Evolutionary conservation across 1,140 invertebrate genomes (phyloP).

Genomic region (Vanessa tameamea): DNA sequence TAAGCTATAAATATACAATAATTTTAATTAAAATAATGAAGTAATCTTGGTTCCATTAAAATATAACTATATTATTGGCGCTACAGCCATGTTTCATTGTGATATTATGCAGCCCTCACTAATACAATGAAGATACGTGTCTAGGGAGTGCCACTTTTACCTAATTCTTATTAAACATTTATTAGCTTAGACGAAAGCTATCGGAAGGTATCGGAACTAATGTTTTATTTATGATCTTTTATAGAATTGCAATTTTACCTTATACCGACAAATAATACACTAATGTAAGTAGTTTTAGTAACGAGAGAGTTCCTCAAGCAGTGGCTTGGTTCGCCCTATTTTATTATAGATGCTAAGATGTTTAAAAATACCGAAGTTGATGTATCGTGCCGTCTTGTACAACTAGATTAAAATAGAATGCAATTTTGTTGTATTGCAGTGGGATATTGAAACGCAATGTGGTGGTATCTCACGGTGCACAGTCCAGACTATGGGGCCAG

Average conservation of each 20-base stretch:
- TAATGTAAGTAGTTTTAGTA: conserved; percentile 31
- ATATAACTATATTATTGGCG: conserved; percentile 49
- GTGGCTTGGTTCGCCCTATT: conserved; percentile 21
- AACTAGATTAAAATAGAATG: conserved; percentile 44
- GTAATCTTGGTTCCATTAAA: conserved; percentile 46
- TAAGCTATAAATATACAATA: conserved; percentile 22
- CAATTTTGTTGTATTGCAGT: conserved; percentile 41
- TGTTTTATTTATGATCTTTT: conserved; percentile 78
- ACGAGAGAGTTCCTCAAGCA: conserved; percentile 6
- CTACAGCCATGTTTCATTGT: conserved; percentile 54
- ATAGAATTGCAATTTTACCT: conserved; percentile 67
- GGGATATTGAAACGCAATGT: conserved; percentile 19
- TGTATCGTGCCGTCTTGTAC: conserved; percentile 19
- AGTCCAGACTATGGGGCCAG: conserved; percentile 20
- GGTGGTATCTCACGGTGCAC: conserved; percentile 24
- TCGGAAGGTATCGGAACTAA: conserved; percentile 59
- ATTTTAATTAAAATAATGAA: conserved; percentile 30
- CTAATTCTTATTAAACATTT: conserved; percentile 80
- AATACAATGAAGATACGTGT: conserved; percentile 63
- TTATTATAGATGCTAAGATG: conserved; percentile 19
- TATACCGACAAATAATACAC: conserved; percentile 43
- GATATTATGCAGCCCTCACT: conserved; percentile 71
- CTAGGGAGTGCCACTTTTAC: conserved; percentile 68
- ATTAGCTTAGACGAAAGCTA: conserved; percentile 76
- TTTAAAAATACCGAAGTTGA: conserved; percentile 27